These are phyloP conservation scores for Oikopleura vanhoeffeni DNA, from an alignment of 23 tunicate genomes.

Conservation along the genomic window DNA sequence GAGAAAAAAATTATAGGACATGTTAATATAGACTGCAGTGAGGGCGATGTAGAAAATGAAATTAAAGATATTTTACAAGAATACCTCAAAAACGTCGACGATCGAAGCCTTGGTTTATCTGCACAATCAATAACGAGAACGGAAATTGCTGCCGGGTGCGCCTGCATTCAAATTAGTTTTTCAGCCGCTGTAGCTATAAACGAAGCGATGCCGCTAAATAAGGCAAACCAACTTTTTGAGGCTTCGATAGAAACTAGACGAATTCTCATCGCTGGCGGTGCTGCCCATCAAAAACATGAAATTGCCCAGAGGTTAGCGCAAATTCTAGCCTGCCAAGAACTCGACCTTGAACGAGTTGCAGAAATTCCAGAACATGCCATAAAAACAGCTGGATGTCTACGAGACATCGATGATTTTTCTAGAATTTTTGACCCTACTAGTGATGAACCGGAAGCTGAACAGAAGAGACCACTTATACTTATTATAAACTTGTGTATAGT, in stretches of 20 bases:
- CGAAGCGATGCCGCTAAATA: background rate
- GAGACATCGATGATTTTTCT: background rate
- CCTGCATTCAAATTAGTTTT: background rate
- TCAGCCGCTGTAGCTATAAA: background rate
- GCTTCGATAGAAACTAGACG: background rate
- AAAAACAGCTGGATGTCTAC: background rate
- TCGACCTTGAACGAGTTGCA: background rate
- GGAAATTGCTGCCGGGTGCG: background rate
- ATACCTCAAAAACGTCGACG: background rate
- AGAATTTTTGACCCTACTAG: background rate
- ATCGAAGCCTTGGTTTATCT: background rate
- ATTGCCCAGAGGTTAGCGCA: background rate
- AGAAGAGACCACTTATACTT: background rate
- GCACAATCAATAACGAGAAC: background rate
- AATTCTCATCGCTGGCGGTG: background rate
- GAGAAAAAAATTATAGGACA: background rate
- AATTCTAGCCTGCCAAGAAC: conserved; percentile 12
- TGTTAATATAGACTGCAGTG: background rate
- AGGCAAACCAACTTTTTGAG: background rate
- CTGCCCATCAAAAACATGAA: background rate
- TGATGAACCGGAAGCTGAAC: conserved; percentile 9
- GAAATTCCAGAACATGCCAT: conserved; percentile 9
- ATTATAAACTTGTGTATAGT: background rate
- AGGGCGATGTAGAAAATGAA: background rate
- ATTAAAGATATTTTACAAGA: background rate